These are phyloP conservation scores for Ceratothoa steindachneri DNA, from an alignment of 2,888 invertebrate genomes.

Conservation along the genomic window DNA sequence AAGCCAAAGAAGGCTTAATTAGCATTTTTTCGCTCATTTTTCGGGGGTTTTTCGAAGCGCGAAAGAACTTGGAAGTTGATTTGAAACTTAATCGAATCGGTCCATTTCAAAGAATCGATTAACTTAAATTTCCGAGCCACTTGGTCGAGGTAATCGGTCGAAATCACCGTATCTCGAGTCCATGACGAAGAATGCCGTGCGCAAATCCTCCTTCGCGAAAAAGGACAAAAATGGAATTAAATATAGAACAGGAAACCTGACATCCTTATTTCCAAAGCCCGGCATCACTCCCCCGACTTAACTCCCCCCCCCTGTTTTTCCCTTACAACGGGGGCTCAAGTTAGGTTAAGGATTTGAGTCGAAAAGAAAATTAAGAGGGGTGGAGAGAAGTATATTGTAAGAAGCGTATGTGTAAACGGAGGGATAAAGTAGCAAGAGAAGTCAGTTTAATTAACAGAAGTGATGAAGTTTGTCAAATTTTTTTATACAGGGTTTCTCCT, in stretches of 20 bases:
- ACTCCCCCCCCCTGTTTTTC: too few relatives aligned
- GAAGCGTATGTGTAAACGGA: too few relatives aligned
- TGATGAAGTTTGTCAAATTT: too few relatives aligned
- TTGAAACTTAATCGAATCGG: conserved; percentile 9
- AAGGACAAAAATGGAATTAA: not conserved
- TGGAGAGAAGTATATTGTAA: too few relatives aligned
- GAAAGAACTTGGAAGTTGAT: not conserved
- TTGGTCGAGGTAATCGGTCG: not conserved
- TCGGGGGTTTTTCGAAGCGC: not conserved
- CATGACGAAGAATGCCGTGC: not conserved
- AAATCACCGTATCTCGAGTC: not conserved
- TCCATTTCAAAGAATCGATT: conserved; percentile 12
- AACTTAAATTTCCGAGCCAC: conserved; percentile 2
- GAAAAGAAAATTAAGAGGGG: too few relatives aligned
- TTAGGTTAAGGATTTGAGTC: too few relatives aligned
- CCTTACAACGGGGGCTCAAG: too few relatives aligned
- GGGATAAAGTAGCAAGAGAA: too few relatives aligned
- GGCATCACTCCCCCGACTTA: too few relatives aligned
- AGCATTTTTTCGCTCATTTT: conserved; percentile 6
- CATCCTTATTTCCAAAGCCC: too few relatives aligned
- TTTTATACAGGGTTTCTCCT: too few relatives aligned
- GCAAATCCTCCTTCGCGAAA: not conserved
- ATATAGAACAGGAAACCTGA: not conserved
- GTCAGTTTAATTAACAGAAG: too few relatives aligned
- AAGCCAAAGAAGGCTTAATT: conserved; percentile 3